Base-by-base conservation (phyloP, 2,888 invertebrate species). In the Cosmia pyralina region DNA sequence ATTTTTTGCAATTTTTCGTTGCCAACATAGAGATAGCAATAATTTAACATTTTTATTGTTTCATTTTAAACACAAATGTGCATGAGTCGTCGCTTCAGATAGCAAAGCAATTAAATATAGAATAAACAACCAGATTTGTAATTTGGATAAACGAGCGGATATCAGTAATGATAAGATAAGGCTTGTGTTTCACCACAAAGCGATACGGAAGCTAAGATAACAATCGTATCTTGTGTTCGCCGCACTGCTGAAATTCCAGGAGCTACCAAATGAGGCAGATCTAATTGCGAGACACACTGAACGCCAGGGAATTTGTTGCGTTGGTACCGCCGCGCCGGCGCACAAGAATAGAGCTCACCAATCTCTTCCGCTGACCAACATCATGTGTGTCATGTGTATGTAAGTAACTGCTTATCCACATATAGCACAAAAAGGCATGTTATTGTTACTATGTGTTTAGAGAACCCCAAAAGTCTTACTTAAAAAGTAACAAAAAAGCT, bases 231-330 rank as follows among this genome's bases (percentile, higher is more conserved):
- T 66, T 13, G 13, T 19, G 28, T 15, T 52, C 28, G 1, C 8
- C 1, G n/a, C 13, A 5, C 4, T 48, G 8, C 53, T 53, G 41
- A 28, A 11, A 46, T 48, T 74, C 66, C 68, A 55, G 44, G 19
- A 55, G 38, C n/a, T 19, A 34, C 50, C 44, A 63, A 64, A 22
- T 41, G 58, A 59, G 28, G 34, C 77, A 69, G 28, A 50, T 82
- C 69, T 82, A 77, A 81, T 69, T 69, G 72, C 48, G 66, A 58
- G 78, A 48, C 79, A 69, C 69, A 69, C 63, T 72, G 72, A 66
- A 52, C 53, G 72, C 82, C 82, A 77, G 66, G 6, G 78, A 81
- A 77, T 81, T 48, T 15, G 48, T 50, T 46, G 58, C 53, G 60
- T 62, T 52, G 19, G 15, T 58, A 17, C 10, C 28, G 22, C 46